phyloP scores from a whole-genome alignment of 1,140 invertebrate genomes.

The Leptinotarsa texana region DNA sequence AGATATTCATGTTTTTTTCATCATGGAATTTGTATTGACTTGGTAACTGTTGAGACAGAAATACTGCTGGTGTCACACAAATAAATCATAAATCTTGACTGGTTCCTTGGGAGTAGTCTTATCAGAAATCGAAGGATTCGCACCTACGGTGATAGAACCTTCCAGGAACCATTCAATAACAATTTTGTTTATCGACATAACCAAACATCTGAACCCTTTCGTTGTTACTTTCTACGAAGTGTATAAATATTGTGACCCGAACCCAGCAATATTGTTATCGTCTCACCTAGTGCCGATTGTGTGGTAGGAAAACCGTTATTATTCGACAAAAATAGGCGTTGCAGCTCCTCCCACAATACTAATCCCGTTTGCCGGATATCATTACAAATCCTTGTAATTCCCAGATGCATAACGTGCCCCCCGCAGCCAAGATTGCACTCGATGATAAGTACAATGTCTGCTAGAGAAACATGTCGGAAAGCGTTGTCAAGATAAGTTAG shows the following conservation, averaged over 20 bases:
- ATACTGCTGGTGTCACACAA: too few relatives aligned
- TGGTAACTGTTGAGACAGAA: too few relatives aligned
- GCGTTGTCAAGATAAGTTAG: slow-evolving; percentile 15
- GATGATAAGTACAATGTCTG: slow-evolving; percentile 3
- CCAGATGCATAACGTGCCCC: not conserved
- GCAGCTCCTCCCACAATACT: not conserved
- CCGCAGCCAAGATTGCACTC: slow-evolving; percentile 1
- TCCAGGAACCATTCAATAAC: too few relatives aligned
- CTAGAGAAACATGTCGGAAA: not conserved
- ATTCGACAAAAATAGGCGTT: not conserved
- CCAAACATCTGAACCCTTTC: not conserved
- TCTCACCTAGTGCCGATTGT: not conserved
- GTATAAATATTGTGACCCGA: not conserved
- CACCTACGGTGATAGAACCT: too few relatives aligned
- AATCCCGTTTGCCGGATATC: not conserved
- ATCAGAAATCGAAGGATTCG: too few relatives aligned
- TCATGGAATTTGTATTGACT: too few relatives aligned
- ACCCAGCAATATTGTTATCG: not conserved
- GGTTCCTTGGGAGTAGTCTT: too few relatives aligned
- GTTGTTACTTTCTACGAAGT: not conserved
- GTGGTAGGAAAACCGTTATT: not conserved
- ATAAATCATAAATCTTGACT: too few relatives aligned
- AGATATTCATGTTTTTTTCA: too few relatives aligned
- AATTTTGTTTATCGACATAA: too few relatives aligned
- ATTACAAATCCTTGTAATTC: slow-evolving; percentile 3